Conservation (phyloP, 2,113 vertebrate species). For the Coryphaenoides rupestris region DNA sequence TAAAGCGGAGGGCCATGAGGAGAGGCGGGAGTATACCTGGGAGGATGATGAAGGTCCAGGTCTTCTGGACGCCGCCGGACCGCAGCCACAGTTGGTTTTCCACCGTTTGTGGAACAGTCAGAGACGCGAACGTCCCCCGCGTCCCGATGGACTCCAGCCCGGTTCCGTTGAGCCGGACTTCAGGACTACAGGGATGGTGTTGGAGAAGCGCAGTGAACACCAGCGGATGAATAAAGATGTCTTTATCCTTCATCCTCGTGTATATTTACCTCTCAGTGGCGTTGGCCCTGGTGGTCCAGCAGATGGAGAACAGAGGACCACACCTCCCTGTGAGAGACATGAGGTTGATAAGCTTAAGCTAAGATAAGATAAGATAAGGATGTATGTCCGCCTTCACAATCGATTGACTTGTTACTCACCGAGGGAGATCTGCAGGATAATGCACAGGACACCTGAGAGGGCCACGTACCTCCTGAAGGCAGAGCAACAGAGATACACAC, state of each 20-base stretch:
- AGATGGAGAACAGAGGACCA: slow-evolving; percentile 40
- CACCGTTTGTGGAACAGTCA: slow-evolving; percentile 44
- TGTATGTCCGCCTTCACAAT: too few relatives aligned
- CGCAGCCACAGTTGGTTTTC: slow-evolving; percentile 45
- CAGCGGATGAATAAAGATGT: too few relatives aligned
- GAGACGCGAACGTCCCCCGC: slow-evolving; percentile 40
- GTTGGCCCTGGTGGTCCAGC: slow-evolving; percentile 46
- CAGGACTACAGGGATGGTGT: slow-evolving; percentile 25
- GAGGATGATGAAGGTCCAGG: slow-evolving; percentile 49
- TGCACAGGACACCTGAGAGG: slow-evolving; percentile 30
- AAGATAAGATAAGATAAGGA: too few relatives aligned
- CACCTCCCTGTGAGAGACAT: neutral
- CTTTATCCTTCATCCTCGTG: neutral
- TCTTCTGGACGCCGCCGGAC: slow-evolving; percentile 6
- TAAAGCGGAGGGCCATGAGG: neutral
- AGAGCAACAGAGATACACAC: neutral
- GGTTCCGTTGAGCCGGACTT: slow-evolving; percentile 50
- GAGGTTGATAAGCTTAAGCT: too few relatives aligned
- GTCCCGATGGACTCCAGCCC: slow-evolving; percentile 32
- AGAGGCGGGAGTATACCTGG: slow-evolving; percentile 44
- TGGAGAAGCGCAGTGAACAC: neutral
- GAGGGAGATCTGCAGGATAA: slow-evolving; percentile 29
- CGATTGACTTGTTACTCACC: slow-evolving; percentile 42
- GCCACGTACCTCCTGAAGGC: slow-evolving; percentile 43
- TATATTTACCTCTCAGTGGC: slow-evolving; percentile 42